phyloP scores from a whole-genome alignment of 1,140 invertebrate genomes.

The Oppia nitens region DNA sequence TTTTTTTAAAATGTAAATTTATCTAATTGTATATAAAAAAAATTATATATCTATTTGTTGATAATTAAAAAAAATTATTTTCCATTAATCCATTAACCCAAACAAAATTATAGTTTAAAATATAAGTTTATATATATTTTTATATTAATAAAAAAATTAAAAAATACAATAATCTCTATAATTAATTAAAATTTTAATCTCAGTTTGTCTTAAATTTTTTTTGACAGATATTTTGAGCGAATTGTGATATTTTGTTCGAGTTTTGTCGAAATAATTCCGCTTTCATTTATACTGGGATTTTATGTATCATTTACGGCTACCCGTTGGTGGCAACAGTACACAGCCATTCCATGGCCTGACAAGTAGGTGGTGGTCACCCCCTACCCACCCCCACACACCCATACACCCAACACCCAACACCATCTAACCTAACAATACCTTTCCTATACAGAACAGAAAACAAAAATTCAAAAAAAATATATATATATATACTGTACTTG shows the following conservation, averaged over 20 bases:
- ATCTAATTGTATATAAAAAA: no score
- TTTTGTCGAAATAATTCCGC: slow-evolving; percentile 28
- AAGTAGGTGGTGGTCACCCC: no score
- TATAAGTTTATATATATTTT: neutral
- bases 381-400: no score
- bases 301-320: slow-evolving; percentile 30
- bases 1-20: no score
- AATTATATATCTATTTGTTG: no score
- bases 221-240: slow-evolving; percentile 27
- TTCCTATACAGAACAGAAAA: no score
- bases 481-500: no score
- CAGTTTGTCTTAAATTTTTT: slow-evolving; percentile 6
- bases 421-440: no score
- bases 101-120: no score
- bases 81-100: neutral
- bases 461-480: no score
- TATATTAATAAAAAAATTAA: slow-evolving; percentile 17
- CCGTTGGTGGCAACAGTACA: slow-evolving; percentile 31
- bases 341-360: slow-evolving; percentile 32
- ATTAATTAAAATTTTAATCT: neutral
- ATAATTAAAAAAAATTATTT: no score
- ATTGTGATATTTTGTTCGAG: slow-evolving; percentile 27
- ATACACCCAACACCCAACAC: no score
- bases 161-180: neutral
- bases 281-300: slow-evolving; percentile 31